These are phyloP conservation scores for Stenolophus ochropezus DNA, from an alignment of 2,888 invertebrate species.

Conservation along the genomic window DNA sequence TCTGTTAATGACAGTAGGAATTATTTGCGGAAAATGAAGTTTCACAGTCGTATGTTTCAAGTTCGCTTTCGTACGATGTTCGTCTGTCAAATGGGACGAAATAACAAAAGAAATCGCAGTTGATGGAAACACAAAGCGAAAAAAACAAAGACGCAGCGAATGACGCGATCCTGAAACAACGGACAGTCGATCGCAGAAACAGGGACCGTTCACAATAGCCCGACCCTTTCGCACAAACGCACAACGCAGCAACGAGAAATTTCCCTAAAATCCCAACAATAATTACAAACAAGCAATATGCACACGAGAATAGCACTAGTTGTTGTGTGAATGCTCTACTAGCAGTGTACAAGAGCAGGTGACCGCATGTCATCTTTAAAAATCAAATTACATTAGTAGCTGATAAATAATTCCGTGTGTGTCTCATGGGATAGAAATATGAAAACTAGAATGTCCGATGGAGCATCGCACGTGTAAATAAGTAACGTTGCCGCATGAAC, in stretches of 20 bases:
- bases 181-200: slow-evolving; percentile 16
- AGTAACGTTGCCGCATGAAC: neutral
- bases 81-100: slow-evolving; percentile 35
- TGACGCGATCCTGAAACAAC: slow-evolving; percentile 23
- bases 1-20: neutral
- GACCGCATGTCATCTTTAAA: neutral
- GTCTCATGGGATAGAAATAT: neutral
- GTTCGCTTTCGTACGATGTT: slow-evolving; percentile 26
- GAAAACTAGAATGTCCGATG: neutral
- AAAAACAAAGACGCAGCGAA: slow-evolving; percentile 29
- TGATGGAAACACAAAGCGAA: slow-evolving; percentile 40
- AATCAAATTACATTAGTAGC: neutral
- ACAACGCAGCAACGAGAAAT: too few relatives aligned
- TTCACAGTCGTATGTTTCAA: slow-evolving; percentile 1
- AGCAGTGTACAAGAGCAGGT: too few relatives aligned
- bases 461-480: neutral
- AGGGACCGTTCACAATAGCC: neutral
- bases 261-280: too few relatives aligned
- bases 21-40: slow-evolving; percentile 23
- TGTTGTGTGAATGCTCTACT: too few relatives aligned
- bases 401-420: neutral
- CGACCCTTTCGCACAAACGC: neutral
- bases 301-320: too few relatives aligned
- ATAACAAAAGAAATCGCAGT: slow-evolving; percentile 41
- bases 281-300: too few relatives aligned